Conservation (phyloP, 2,113 vertebrate species). For the Macquaria ambigua region DNA sequence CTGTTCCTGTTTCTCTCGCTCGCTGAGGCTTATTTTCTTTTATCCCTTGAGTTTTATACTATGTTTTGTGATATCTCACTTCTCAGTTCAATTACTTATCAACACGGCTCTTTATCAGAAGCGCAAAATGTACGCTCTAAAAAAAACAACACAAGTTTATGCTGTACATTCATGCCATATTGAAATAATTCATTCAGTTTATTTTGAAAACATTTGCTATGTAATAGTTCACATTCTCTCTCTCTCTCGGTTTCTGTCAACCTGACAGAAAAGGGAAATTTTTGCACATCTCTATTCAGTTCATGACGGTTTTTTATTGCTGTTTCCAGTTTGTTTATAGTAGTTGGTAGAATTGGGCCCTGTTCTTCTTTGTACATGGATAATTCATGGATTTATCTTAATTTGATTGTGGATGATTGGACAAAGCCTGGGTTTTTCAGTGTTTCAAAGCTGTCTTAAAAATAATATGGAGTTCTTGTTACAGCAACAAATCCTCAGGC, state of each 20-base stretch:
- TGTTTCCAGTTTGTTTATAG: background rate
- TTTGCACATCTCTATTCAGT: background rate
- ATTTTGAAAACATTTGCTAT: background rate
- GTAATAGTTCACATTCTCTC: background rate
- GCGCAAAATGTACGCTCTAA: background rate
- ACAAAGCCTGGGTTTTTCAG: background rate
- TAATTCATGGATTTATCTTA: background rate
- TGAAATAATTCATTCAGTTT: background rate
- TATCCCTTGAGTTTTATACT: background rate
- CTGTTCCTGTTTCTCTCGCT: slow-evolving; percentile 21
- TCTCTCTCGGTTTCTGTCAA: background rate
- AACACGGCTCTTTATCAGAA: slow-evolving; percentile 12
- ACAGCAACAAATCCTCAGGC: background rate
- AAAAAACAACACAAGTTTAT: background rate
- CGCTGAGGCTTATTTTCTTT: slow-evolving; percentile 1
- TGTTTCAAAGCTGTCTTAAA: background rate
- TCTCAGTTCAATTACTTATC: slow-evolving; percentile 45
- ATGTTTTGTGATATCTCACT: slow-evolving; percentile 32
- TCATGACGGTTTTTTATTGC: background rate
- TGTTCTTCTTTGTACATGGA: background rate
- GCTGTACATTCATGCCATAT: background rate
- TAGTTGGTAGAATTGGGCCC: too few relatives aligned
- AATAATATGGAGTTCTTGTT: background rate
- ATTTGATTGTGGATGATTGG: background rate
- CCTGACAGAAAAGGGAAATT: background rate